A percentile compares a stretch with the other conserved stretches of the same genome.
phyloP scores from a whole-genome alignment of 2,113 vertebrate species.

The Hucho hucho region DNA sequence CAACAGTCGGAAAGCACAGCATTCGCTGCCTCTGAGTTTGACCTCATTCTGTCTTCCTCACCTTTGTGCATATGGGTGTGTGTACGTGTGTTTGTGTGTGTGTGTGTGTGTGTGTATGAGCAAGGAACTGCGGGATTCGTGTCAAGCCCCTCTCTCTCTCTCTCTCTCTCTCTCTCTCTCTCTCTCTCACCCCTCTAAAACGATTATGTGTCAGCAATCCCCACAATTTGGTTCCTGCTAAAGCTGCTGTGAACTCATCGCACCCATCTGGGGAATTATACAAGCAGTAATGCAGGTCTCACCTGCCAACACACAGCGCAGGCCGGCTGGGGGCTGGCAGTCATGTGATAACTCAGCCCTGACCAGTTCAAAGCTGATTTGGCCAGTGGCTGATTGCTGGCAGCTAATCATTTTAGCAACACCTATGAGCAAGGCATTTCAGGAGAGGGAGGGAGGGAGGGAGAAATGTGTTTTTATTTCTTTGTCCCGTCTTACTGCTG shows the following conservation, averaged over 20 bases:
- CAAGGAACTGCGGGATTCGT: slow-evolving; percentile 25
- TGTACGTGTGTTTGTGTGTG: slow-evolving; percentile 1
- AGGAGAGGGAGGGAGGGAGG: slow-evolving; percentile 6
- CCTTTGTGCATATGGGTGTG: slow-evolving; percentile 43
- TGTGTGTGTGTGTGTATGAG: slow-evolving; percentile 16
- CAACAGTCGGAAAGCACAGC: slow-evolving; percentile 49
- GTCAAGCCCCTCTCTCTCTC: slow-evolving; percentile 14
- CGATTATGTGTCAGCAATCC: slow-evolving; percentile 77
- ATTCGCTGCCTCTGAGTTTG: slow-evolving; percentile 63
- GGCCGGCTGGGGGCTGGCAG: slow-evolving; percentile 50
- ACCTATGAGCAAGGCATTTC: slow-evolving; percentile 53
- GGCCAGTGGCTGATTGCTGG: slow-evolving; percentile 68
- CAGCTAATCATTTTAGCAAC: slow-evolving; percentile 77
- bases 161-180: slow-evolving; percentile 25
- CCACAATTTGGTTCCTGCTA: slow-evolving; percentile 70
- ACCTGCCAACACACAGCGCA: slow-evolving; percentile 64
- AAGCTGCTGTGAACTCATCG: slow-evolving; percentile 76
- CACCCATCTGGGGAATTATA: slow-evolving; percentile 77
- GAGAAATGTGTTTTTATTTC: not conserved
- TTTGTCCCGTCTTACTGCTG: slow-evolving; percentile 41
- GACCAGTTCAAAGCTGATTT: slow-evolving; percentile 76
- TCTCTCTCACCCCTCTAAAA: slow-evolving; percentile 62
- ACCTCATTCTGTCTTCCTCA: slow-evolving; percentile 74
- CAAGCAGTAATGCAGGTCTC: slow-evolving; percentile 68
- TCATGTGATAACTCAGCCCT: slow-evolving; percentile 75